A percentile compares a stretch with the other conserved stretches of the same genome.
Conservation (phyloP, 64 coral and sea anemone species). For the Pachyseris speciosa region DNA sequence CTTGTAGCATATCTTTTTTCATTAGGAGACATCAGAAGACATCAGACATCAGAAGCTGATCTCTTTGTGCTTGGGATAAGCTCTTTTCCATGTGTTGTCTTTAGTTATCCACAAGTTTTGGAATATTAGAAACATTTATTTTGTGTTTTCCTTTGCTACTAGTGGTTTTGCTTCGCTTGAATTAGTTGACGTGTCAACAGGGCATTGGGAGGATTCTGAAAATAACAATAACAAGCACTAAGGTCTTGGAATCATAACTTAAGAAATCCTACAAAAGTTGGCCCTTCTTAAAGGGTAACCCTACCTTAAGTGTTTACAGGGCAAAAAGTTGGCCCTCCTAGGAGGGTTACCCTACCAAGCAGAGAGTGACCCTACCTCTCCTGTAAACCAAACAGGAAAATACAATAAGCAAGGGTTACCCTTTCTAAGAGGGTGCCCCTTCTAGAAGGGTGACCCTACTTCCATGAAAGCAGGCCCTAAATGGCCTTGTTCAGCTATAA, state of each 20-base stretch:
- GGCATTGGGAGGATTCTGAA: neutral
- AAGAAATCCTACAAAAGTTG: neutral
- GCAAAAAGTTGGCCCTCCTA: neutral
- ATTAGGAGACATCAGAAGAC: slow-evolving; percentile 6
- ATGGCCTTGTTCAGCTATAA: too few species aligned
- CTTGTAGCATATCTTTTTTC: slow-evolving; percentile 33
- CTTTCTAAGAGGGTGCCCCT: too few species aligned
- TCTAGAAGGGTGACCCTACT: too few species aligned
- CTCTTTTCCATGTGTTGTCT: slow-evolving; percentile 13
- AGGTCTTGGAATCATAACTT: neutral
- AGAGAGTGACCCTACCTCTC: neutral
- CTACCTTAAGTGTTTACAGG: neutral
- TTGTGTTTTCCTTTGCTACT: neutral
- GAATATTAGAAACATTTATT: neutral
- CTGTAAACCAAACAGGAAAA: too few species aligned
- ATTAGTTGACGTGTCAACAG: neutral
- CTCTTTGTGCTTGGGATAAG: neutral
- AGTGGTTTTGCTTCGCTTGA: neutral
- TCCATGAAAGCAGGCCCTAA: too few species aligned
- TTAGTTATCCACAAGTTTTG: slow-evolving; percentile 23
- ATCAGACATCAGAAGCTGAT: slow-evolving; percentile 2
- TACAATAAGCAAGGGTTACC: too few species aligned
- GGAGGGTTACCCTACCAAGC: neutral
- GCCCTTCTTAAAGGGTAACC: neutral
- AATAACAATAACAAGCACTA: neutral